Evolutionary conservation across 2,888 invertebrate genomes (phyloP).

Genomic region (Drosophila longiperda): DNA sequence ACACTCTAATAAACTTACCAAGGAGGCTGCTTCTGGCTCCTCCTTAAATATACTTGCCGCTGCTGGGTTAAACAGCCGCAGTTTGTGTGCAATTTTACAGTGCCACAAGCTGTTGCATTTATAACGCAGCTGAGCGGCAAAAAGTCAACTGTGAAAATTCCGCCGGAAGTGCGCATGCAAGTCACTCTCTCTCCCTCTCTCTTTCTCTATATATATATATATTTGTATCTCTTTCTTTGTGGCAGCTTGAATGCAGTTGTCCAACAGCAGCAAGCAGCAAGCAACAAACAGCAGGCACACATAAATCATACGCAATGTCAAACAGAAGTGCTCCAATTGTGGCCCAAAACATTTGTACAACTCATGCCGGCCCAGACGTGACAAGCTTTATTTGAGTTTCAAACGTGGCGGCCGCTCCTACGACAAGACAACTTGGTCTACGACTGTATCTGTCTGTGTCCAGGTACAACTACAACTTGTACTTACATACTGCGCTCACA

Average conservation of each 20-base stretch:
- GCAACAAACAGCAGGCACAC: slow-evolving; percentile 57
- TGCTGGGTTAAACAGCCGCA: slow-evolving; percentile 37
- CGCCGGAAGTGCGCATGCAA: slow-evolving; percentile 73
- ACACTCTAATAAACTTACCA: slow-evolving; percentile 70
- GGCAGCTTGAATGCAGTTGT: background rate
- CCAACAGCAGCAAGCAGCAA: background rate
- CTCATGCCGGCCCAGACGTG: slow-evolving; percentile 66
- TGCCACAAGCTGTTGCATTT: slow-evolving; percentile 72
- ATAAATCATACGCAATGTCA: slow-evolving; percentile 83
- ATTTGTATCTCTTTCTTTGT: background rate
- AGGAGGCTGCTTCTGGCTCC: slow-evolving; percentile 31
- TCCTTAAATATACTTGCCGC: slow-evolving; percentile 8
- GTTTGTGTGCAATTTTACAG: slow-evolving; percentile 40
- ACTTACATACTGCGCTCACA: slow-evolving; percentile 72
- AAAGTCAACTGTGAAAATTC: slow-evolving; percentile 72
- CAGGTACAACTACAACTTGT: slow-evolving; percentile 67
- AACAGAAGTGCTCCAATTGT: slow-evolving; percentile 84
- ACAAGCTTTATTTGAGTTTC: slow-evolving; percentile 72
- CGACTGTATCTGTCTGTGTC: slow-evolving; percentile 32
- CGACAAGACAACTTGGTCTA: slow-evolving; percentile 22
- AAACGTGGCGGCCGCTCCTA: slow-evolving; percentile 73
- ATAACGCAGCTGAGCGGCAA: slow-evolving; percentile 61
- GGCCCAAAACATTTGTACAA: slow-evolving; percentile 82
- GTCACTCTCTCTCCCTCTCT: slow-evolving; percentile 15
- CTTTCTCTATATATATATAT: slow-evolving; percentile 7